Base-by-base conservation (phyloP, 2,113 vertebrate species). In the Paraplagusia blochii region DNA sequence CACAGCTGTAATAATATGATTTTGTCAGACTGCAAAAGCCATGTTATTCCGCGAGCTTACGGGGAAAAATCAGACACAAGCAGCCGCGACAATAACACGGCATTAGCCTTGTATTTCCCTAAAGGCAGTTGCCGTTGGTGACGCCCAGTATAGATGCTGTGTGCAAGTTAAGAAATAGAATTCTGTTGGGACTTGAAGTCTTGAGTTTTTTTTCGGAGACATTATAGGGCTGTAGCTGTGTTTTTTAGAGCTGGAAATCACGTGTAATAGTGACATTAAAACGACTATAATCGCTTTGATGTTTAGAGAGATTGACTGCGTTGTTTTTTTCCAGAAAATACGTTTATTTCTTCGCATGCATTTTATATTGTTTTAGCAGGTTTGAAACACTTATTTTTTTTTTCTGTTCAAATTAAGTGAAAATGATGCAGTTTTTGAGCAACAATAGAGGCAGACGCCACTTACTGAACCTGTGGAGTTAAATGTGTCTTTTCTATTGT, bases 31-130 rank as follows among this genome's bases (percentile, higher is more conserved):
- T 47, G 35, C 34, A 58, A 69, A 42, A 82, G 63, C 61, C 59
- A 50, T 62, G 54, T 4, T 48, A 59, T 53, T 61, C 38, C 65
- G 42, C 18, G 63, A 51, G 60, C 56, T 63, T 65, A 52, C 22
- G 7, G 42, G 47, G n/a, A n/a, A 66, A 65, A 62, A 52, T 53
- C 16, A 46, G 54, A 69, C 42, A 56, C 48, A 72, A 62, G 56
- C 36, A 50, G 33, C 53, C 18, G 44, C 40, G 38, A 54, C 19
- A 44, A 15, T 62, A 58, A 54, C n/a, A 38, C 56, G 44, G 50
- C 44, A 44, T 43, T 45, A 43, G 59, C 72, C 62, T 19, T 69
- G 59, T 63, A 43, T 63, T 65, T 77, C 67, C 72, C 69, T 45
- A 56, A 79, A 58, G 58, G 66, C 59, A 19, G 51, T 65, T 11